phyloP scores from a whole-genome alignment of 2,888 invertebrate genomes.

The Seira ritae region DNA sequence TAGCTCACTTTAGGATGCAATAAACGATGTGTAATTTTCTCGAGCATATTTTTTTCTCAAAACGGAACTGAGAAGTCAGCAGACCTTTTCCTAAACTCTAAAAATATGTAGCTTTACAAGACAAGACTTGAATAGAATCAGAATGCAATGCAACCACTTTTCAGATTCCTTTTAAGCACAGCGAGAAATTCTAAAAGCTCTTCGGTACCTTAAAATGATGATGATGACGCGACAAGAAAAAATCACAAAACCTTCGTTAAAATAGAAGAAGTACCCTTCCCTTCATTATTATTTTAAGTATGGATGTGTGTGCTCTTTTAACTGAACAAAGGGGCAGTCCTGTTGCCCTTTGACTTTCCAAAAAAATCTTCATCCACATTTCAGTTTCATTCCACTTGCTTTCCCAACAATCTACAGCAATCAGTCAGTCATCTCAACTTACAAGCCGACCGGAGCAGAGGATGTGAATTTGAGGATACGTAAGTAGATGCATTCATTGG shows the following conservation, averaged over 20 bases:
- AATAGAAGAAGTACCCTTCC: background rate
- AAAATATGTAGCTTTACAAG: background rate
- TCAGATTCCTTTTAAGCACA: background rate
- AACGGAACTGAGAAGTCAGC: too few relatives aligned
- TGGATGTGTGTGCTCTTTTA: background rate
- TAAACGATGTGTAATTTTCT: conserved; percentile 18
- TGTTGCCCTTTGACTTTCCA: conserved; percentile 57
- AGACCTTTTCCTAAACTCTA: conserved; percentile 2
- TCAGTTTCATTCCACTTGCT: background rate
- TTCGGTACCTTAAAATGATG: conserved; percentile 17
- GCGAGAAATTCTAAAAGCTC: background rate
- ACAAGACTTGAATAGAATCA: background rate
- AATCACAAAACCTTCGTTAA: background rate
- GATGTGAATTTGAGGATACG: background rate
- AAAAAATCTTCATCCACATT: background rate
- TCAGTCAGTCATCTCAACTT: conserved; percentile 35
- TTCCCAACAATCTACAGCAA: background rate
- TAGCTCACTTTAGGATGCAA: conserved; percentile 8
- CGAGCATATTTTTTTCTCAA: background rate
- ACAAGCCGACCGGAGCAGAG: conserved; percentile 23
- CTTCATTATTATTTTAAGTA: conserved; percentile 12
- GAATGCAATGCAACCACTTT: conserved; percentile 14
- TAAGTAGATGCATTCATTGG: background rate
- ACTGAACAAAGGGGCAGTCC: conserved; percentile 11
- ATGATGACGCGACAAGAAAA: conserved; percentile 49